A percentile compares a stretch with the other conserved stretches of the same genome.
phyloP scores from a whole-genome alignment of 2,888 invertebrate genomes.

The Pantelozetes paolii region DNA sequence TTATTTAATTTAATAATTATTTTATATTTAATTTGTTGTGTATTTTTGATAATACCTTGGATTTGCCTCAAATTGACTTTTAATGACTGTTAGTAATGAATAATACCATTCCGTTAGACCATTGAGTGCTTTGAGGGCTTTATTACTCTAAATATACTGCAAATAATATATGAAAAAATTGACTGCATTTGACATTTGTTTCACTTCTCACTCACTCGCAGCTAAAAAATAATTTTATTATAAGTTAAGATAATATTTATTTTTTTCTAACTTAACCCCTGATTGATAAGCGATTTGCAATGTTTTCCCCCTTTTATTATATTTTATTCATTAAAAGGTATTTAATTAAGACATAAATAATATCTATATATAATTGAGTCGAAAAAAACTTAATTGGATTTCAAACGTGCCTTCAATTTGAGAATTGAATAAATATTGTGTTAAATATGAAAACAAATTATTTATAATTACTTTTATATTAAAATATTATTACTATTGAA shows the following conservation, averaged over 20 bases:
- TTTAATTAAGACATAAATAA: neutral
- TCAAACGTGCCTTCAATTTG: slow-evolving; percentile 20
- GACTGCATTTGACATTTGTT: slow-evolving; percentile 18
- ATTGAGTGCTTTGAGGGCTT: neutral
- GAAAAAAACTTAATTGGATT: slow-evolving; percentile 10
- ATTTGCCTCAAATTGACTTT: neutral
- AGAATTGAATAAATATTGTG: neutral
- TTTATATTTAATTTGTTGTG: neutral
- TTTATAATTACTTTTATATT: slow-evolving; percentile 3
- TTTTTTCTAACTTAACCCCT: neutral
- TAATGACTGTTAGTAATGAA: neutral
- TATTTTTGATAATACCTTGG: neutral
- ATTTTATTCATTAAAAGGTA: too few species aligned
- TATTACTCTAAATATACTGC: neutral
- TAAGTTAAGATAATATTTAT: neutral
- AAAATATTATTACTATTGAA: neutral
- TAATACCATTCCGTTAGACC: neutral
- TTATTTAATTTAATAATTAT: neutral
- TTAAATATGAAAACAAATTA: neutral
- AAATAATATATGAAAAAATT: neutral
- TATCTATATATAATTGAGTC: neutral
- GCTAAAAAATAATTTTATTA: slow-evolving; percentile 13
- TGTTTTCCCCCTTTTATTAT: neutral
- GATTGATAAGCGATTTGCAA: neutral
- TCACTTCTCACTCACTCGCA: slow-evolving; percentile 6